Base-by-base conservation (phyloP, 2,888 invertebrate species). In the Drosophila macrospina region DNA sequence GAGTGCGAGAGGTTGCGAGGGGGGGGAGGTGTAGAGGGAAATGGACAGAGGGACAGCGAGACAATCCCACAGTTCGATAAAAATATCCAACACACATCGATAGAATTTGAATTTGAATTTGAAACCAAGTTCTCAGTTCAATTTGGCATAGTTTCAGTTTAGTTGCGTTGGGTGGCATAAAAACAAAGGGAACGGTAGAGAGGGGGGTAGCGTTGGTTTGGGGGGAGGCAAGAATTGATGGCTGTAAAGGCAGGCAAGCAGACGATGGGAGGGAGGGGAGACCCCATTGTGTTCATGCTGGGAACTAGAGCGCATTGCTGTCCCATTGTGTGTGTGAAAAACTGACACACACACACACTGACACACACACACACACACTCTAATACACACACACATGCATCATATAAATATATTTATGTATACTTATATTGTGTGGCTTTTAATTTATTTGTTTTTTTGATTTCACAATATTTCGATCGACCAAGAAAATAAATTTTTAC, bases 401-500 rank as follows among this genome's bases (percentile, higher is more conserved):
- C 16, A 30, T 60, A 68, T 64, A 65, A 34, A 77, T 56, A 72
- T 61, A 47, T 55, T 48, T 55, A 48, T 69, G 54, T 62, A 61
- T 65, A 63, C 55, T 54, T 74, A 67, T 75, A 83, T 82, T 81
- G 82, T 82, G 78, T 52, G 78, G 69, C 83, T 69, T 82, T 83
- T 83, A 83, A 88, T 83, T 83, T 83, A 83, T 83, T 83, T 83
- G 80, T 83, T 86, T 88, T 88, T 84, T 86, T 80, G 84, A 86
- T 88, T 85, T 84, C 88, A 86, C 88, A 84, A 84, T 88, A 88
- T 84, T 84, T 86, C 88, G 84, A 88, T 84, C 78, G 86, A 80
- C 80, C 86, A 67, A 86, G 80, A 82, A 79, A 79, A 88, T 79
- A 79, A 48, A 79, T 80, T 79, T 79, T 79, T 78, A 77, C 74